Evolutionary conservation across 1,140 invertebrate species (phyloP).

Genomic region (Neelides sp.): DNA sequence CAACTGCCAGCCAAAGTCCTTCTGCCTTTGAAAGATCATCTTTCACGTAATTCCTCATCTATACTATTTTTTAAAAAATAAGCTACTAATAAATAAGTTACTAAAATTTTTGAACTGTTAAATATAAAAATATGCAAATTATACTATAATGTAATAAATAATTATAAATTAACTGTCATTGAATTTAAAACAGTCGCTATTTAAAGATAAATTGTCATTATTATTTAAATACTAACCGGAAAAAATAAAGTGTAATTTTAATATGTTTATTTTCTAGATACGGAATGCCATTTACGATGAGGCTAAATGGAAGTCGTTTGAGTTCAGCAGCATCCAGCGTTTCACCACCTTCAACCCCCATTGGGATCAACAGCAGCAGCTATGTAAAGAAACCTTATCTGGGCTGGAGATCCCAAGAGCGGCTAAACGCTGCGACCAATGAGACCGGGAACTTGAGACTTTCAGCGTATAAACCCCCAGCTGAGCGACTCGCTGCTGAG

Average conservation of each 20-base stretch:
- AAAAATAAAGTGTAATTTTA: too few species aligned
- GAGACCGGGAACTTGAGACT: constrained; percentile 12
- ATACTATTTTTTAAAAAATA: neutral
- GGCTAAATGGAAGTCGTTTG: constrained; percentile 23
- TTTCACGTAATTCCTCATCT: constrained; percentile 27
- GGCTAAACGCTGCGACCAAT: constrained; percentile 42
- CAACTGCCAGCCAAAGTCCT: constrained; percentile 31
- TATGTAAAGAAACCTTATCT: constrained; percentile 65
- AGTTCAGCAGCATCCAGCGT: constrained; percentile 35
- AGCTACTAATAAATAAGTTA: too few species aligned
- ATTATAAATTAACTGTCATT: too few species aligned
- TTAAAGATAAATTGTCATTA: too few species aligned
- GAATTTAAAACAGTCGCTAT: too few species aligned
- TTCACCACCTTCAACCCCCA: constrained; percentile 41
- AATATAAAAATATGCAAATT: too few species aligned
- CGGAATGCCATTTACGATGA: constrained; percentile 26
- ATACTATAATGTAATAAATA: too few species aligned
- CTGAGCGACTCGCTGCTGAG: constrained; percentile 20
- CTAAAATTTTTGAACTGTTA: too few species aligned
- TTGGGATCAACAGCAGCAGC: constrained; percentile 42
- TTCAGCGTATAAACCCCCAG: constrained; percentile 23
- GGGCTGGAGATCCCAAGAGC: constrained; percentile 77
- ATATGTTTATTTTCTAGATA: constrained; percentile 18
- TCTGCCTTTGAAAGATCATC: constrained; percentile 29
- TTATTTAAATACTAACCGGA: too few species aligned